Evolutionary conservation across 64 coral and sea anemone genomes (phyloP).

Genomic region (Montipora capricornis): DNA sequence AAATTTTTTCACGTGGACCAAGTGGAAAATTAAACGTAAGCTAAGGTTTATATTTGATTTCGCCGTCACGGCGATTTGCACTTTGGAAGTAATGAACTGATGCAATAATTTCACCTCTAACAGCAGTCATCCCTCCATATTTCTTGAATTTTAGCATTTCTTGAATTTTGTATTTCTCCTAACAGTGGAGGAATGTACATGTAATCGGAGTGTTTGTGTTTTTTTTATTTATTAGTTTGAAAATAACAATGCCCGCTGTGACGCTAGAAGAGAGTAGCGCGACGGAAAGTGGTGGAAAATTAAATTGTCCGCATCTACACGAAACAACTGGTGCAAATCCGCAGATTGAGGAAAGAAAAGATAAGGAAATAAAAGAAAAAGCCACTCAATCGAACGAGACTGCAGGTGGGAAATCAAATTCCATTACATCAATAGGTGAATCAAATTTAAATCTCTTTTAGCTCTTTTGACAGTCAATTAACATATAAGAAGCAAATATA

Average conservation of each 20-base stretch:
- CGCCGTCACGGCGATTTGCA: constrained; percentile 10
- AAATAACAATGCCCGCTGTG: constrained; percentile 35
- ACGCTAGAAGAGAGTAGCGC: not conserved
- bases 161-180: not conserved
- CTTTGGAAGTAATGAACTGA: not conserved
- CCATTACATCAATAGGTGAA: constrained; percentile 9
- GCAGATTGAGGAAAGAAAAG: constrained; percentile 35
- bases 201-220: not conserved
- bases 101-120: constrained; percentile 9
- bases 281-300: constrained; percentile 21
- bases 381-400: constrained; percentile 31
- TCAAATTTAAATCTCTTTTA: not conserved
- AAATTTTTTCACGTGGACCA: constrained; percentile 44
- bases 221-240: constrained; percentile 18
- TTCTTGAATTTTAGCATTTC: not conserved
- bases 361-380: constrained; percentile 48
- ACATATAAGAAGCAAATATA: not conserved
- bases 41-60: constrained; percentile 12
- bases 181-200: not conserved
- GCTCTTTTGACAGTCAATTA: not conserved
- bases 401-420: constrained; percentile 14
- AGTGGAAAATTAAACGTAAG: not conserved
- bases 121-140: not conserved
- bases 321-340: not conserved
- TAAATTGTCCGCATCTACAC: constrained; percentile 13